Evolutionary conservation across 2,113 vertebrate species (phyloP).

Genomic region (Psephotus haematonotus): DNA sequence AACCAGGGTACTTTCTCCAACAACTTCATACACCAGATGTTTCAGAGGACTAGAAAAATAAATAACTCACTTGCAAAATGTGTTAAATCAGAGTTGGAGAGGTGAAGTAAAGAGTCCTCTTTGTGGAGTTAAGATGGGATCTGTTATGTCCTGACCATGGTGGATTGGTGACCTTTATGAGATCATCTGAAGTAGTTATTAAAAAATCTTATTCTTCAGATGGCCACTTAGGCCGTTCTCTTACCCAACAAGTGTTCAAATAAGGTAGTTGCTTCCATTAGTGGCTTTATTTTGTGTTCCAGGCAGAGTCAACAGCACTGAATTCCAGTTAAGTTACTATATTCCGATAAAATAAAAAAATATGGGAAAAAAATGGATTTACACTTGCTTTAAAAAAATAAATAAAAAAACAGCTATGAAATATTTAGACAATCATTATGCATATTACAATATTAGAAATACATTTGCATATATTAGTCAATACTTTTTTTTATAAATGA

Average conservation of each 20-base stretch:
- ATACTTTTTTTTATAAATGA: neutral
- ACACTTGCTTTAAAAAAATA: neutral
- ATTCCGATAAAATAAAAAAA: constrained; percentile 35
- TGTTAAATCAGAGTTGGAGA: neutral
- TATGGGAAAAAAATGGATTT: neutral
- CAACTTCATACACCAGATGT: neutral
- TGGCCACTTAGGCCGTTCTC: neutral
- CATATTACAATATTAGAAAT: neutral
- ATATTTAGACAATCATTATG: constrained; percentile 7
- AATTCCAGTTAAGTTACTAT: constrained; percentile 55
- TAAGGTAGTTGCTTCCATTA: neutral
- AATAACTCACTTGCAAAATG: neutral
- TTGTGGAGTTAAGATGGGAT: neutral
- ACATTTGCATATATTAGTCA: neutral
- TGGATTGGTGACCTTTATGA: neutral
- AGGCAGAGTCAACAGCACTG: constrained; percentile 1
- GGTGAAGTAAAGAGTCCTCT: neutral
- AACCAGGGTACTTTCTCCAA: neutral
- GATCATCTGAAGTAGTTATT: neutral
- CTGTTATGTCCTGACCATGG: neutral
- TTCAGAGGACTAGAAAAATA: constrained; percentile 1
- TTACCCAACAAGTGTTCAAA: neutral
- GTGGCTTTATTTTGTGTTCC: neutral
- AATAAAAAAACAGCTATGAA: neutral
- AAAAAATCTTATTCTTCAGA: constrained; percentile 26